Evolutionary conservation across 2,113 vertebrate species (phyloP).

Genomic region (Otus sunia): DNA sequence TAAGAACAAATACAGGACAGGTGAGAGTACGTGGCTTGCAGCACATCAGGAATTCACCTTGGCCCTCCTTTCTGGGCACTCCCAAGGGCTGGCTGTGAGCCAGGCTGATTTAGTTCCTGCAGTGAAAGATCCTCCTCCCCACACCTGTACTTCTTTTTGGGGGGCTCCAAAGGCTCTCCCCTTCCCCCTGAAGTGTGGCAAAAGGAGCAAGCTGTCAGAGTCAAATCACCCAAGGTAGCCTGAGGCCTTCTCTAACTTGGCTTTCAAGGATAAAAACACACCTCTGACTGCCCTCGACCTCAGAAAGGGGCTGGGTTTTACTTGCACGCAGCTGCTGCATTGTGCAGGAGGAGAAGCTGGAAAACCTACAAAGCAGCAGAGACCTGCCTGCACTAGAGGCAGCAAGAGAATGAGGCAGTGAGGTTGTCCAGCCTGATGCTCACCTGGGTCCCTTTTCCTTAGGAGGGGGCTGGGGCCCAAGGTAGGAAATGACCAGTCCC

Average conservation of each 20-base stretch:
- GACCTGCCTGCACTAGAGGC: neutral
- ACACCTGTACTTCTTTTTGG: neutral
- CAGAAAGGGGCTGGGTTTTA: neutral
- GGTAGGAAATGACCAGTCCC: accelerated
- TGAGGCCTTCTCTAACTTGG: neutral
- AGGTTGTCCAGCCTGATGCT: neutral
- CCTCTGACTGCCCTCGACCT: neutral
- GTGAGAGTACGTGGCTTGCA: neutral
- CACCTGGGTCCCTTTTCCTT: neutral
- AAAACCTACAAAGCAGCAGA: neutral
- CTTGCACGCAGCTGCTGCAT: accelerated
- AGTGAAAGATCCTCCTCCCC: neutral
- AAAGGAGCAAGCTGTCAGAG: neutral
- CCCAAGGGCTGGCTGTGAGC: neutral
- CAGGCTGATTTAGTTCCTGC: neutral
- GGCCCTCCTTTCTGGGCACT: neutral
- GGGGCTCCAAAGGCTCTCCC: neutral
- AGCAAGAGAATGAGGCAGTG: neutral
- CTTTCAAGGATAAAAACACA: neutral
- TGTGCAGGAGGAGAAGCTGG: neutral
- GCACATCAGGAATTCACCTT: neutral
- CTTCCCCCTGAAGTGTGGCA: neutral
- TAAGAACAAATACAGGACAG: neutral
- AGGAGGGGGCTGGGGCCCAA: neutral
- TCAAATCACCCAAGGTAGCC: neutral